A percentile compares a stretch with the other conserved stretches of the same genome.
These are phyloP conservation scores for Eucidaris tribuloides DNA, from an alignment of 35 echinoderm and acorn worm species.

Conservation along the genomic window DNA sequence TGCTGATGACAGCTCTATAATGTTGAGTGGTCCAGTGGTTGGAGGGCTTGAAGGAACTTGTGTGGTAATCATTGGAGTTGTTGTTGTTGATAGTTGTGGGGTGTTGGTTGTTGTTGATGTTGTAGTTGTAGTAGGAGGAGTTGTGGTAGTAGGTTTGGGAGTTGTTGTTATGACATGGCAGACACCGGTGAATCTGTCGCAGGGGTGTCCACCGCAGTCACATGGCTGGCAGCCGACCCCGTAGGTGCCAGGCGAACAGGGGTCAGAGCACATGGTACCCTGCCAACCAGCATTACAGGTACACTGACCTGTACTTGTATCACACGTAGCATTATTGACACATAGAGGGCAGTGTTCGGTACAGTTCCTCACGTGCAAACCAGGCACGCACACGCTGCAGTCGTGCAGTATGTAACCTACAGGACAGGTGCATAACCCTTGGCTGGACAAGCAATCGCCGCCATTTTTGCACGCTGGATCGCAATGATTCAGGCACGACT, in stretches of 20 bases:
- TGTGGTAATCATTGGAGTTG: background rate
- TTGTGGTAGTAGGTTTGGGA: conserved; percentile 8
- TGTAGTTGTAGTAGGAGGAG: background rate
- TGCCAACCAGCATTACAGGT: conserved; percentile 72
- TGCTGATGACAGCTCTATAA: background rate
- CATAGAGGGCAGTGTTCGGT: conserved; percentile 51
- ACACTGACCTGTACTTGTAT: conserved; percentile 47
- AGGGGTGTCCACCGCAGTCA: conserved; percentile 6
- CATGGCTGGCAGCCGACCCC: conserved; percentile 40
- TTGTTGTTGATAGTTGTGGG: background rate
- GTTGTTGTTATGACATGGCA: conserved; percentile 6
- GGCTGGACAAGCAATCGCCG: conserved; percentile 25
- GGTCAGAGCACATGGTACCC: conserved; percentile 40
- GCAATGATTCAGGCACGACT: conserved; percentile 40
- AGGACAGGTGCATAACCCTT: conserved; percentile 26
- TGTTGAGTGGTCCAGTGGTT: background rate
- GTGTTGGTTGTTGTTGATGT: background rate
- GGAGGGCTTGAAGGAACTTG: background rate
- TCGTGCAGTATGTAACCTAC: conserved; percentile 34
- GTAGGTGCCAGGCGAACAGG: conserved; percentile 44
- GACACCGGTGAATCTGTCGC: background rate
- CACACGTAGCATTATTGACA: conserved; percentile 46
- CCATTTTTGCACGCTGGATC: conserved; percentile 28
- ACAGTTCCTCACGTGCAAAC: conserved; percentile 33
- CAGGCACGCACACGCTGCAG: conserved; percentile 52